Evolutionary conservation across 2,113 vertebrate genomes (phyloP).

Genomic region (Aegithalos caudatus): DNA sequence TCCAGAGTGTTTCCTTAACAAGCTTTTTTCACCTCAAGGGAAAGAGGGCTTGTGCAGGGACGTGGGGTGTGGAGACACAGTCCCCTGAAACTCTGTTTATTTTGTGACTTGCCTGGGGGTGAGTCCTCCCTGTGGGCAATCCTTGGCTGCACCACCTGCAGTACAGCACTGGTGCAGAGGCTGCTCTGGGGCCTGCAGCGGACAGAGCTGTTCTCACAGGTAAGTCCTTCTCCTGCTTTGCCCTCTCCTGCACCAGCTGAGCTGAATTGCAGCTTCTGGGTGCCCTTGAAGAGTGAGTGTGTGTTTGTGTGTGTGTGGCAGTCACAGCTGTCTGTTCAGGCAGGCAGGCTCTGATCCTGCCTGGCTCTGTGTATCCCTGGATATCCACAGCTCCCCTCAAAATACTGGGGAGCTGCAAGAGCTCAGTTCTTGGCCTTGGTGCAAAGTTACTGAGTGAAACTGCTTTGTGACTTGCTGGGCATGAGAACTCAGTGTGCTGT

Average conservation of each 20-base stretch:
- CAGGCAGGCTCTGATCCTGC: not conserved
- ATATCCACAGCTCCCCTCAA: not conserved
- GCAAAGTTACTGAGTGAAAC: not conserved
- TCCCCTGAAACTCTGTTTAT: not conserved
- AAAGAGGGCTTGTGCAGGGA: not conserved
- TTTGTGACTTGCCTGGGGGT: not conserved
- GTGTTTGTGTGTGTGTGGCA: not conserved
- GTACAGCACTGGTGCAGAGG: not conserved
- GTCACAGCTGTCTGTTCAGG: not conserved
- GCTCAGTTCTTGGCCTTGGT: not conserved
- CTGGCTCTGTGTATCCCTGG: not conserved
- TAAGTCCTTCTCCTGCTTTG: not conserved
- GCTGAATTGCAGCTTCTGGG: not conserved
- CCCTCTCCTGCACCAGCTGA: not conserved
- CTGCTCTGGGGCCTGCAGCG: not conserved
- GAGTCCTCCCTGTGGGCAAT: not conserved
- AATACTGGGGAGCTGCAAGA: not conserved
- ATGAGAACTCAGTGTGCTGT: not conserved
- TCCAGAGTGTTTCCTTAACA: not conserved
- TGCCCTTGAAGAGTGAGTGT: not conserved
- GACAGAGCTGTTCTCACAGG: not conserved
- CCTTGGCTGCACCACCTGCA: not conserved
- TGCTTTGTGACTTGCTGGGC: not conserved
- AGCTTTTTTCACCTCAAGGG: not conserved
- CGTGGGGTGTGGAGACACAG: not conserved